Conservation (phyloP, 37 sponge, comb jelly and placozoan species). For the Halichondria panicea region DNA sequence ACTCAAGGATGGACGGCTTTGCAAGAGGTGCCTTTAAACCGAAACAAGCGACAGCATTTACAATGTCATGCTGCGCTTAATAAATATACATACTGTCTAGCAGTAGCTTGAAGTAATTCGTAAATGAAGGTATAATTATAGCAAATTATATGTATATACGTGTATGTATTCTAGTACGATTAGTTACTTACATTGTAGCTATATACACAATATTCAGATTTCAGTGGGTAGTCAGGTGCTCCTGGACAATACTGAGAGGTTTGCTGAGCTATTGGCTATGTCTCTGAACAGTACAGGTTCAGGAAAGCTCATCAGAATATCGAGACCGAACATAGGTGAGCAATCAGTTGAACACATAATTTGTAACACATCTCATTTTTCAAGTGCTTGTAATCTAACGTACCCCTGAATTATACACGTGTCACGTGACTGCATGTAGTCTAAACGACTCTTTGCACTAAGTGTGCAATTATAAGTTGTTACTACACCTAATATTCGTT, state of each 20-base stretch:
- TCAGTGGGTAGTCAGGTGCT: conserved; percentile 26
- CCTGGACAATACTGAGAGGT: conserved; percentile 46
- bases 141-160: neutral
- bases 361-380: too few relatives aligned
- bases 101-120: too few relatives aligned
- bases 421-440: too few relatives aligned
- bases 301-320: neutral
- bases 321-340: conserved; percentile 1
- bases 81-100: too few relatives aligned
- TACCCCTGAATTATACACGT: neutral
- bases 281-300: neutral
- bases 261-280: conserved; percentile 17
- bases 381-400: neutral
- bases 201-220: neutral
- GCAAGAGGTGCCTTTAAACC: conserved; percentile 13
- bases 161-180: neutral
- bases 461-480: neutral
- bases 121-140: too few relatives aligned
- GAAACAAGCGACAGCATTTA: neutral
- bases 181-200: neutral
- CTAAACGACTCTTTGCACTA: neutral
- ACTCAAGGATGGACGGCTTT: conserved; percentile 41
- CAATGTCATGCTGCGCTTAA: neutral
- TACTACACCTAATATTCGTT: neutral
- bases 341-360: too few relatives aligned